A percentile compares a stretch with the other conserved stretches of the same genome.
These are phyloP conservation scores for Cynodonichthys magdalenae DNA, from an alignment of 2,797 vertebrate genomes.

Conservation along the genomic window DNA sequence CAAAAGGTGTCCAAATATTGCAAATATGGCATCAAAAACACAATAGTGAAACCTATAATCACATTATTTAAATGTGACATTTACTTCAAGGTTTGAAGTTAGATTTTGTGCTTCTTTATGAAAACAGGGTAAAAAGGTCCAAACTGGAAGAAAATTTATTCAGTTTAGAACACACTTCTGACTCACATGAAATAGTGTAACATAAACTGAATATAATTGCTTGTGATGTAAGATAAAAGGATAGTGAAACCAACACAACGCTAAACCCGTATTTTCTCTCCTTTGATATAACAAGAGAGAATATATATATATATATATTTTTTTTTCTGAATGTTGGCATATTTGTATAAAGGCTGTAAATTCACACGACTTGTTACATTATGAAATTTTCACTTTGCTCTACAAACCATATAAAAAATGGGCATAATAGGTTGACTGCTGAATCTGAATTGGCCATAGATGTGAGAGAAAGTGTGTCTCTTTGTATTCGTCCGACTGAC, in stretches of 20 bases:
- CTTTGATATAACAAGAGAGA: background rate
- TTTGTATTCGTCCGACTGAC: no score
- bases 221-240: slow-evolving; percentile 39
- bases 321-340: no score
- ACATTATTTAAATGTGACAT: slow-evolving; percentile 9
- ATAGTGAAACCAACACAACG: slow-evolving; percentile 16
- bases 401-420: no score
- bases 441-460: no score
- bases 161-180: slow-evolving; percentile 20
- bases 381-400: no score
- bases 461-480: no score
- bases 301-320: no score
- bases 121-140: slow-evolving; percentile 6
- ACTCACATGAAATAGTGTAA: slow-evolving; percentile 19
- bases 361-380: no score
- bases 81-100: slow-evolving; percentile 11
- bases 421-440: no score
- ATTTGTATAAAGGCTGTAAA: no score
- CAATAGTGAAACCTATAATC: slow-evolving; percentile 1
- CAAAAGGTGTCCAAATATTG: background rate
- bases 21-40: background rate
- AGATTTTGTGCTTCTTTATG: slow-evolving; percentile 11
- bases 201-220: slow-evolving; percentile 19
- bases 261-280: slow-evolving; percentile 16
- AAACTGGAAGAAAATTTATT: slow-evolving; percentile 10